A percentile compares a stretch with the other conserved stretches of the same genome.
Evolutionary conservation across 1,140 invertebrate species (phyloP).

Genomic region (Meteorus sp.): DNA sequence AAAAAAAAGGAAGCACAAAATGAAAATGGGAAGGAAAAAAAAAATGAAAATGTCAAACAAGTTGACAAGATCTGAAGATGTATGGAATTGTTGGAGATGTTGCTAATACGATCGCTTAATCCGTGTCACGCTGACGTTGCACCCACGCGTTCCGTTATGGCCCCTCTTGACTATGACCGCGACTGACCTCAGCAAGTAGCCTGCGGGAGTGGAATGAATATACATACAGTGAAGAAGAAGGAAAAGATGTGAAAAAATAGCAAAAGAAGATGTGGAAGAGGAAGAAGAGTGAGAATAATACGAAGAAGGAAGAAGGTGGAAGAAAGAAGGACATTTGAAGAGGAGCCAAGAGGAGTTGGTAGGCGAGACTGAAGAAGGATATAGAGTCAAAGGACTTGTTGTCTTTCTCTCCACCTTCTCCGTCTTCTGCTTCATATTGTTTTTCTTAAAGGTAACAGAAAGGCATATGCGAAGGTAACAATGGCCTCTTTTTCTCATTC

Average conservation of each 20-base stretch:
- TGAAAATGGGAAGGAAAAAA: no score
- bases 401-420: neutral
- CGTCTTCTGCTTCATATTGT: neutral
- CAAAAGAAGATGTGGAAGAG: no score
- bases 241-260: no score
- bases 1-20: no score
- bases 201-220: slow-evolving; percentile 19
- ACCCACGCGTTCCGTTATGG: slow-evolving; percentile 43
- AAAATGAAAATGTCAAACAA: neutral
- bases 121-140: slow-evolving; percentile 44
- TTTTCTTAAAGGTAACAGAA: neutral
- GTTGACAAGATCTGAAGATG: neutral
- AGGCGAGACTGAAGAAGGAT: neutral
- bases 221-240: slow-evolving; percentile 2
- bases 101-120: slow-evolving; percentile 37
- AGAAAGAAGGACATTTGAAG: slow-evolving; percentile 1
- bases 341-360: neutral
- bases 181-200: slow-evolving; percentile 23
- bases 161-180: slow-evolving; percentile 19
- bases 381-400: slow-evolving; percentile 1
- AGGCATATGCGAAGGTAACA: slow-evolving; percentile 12
- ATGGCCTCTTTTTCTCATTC: slow-evolving; percentile 27
- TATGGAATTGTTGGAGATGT: neutral
- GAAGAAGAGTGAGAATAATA: no score
- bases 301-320: no score